phyloP scores from a whole-genome alignment of 1,140 invertebrate genomes.

The Cydia splendana region DNA sequence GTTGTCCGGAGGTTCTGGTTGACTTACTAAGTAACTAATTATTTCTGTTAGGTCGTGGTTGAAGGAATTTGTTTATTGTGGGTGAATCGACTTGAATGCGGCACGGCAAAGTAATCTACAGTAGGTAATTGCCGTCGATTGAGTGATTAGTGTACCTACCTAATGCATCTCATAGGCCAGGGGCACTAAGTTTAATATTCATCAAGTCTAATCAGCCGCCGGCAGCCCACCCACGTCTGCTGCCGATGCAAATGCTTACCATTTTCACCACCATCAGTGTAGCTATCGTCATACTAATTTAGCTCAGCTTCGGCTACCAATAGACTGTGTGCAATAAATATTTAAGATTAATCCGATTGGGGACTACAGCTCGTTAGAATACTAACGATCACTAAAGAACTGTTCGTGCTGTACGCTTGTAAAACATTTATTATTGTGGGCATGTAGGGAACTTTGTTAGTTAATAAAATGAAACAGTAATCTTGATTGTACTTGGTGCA shows the following conservation, averaged over 20 bases:
- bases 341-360: constrained; percentile 79
- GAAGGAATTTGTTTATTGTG: constrained; percentile 21
- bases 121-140: background rate
- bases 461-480: constrained; percentile 18
- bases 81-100: background rate
- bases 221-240: constrained; percentile 70
- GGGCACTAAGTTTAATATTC: constrained; percentile 61
- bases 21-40: constrained; percentile 18
- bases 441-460: constrained; percentile 38
- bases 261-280: constrained; percentile 72
- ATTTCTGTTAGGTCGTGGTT: constrained; percentile 10
- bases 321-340: constrained; percentile 77
- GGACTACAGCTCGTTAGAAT: constrained; percentile 68
- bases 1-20: background rate
- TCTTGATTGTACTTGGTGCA: background rate
- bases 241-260: constrained; percentile 55
- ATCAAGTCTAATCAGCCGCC: constrained; percentile 66
- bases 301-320: constrained; percentile 63
- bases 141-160: constrained; percentile 2
- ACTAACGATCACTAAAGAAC: constrained; percentile 67
- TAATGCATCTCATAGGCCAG: constrained; percentile 34
- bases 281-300: constrained; percentile 77
- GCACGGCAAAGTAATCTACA: background rate
- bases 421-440: constrained; percentile 44
- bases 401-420: constrained; percentile 45